Evolutionary conservation across 2,888 invertebrate genomes (phyloP), one percentile per base, ranked within the genome.

Genomic region (Noctua pronuba): DNA sequence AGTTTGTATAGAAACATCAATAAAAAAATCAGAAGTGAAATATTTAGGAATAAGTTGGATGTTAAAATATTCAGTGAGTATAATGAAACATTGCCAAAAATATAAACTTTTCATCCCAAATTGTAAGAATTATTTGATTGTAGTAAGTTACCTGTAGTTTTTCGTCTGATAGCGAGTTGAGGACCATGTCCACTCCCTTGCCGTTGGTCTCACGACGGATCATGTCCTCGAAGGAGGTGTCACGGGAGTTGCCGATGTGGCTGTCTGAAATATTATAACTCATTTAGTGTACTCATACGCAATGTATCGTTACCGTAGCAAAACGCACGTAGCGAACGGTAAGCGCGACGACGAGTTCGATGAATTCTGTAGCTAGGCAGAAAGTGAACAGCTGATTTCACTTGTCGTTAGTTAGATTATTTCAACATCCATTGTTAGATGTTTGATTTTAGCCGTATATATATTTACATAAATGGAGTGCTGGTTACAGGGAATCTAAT

Each of bases 131-230:
- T 58, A 35, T 52, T 65, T 64, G 7, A 18, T 49, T n/a, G 1
- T 35, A 41, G 16, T 5, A 24, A 64, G 11, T 70, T 88, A 96
- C 98, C 90, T 97, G 97, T 0, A 99, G 97, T 94, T 99, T 99
- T 67, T 99, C 99, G 90, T 99, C 99, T 0, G 99, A 98, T 65
- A 99, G 95, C 0, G 99, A 99, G 94, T 99, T 99, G 13, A 99
- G 95, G 24, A 99, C 98, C 73, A 99, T 95, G 91, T 99, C 98
- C 0, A 99, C 99, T 58, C 99, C 99, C 87, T 97, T 97, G 21
- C 99, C 99, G 13, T 98, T 97, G 0, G 99, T 99, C 90, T 98
- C 97, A 68, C 97, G 97, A 88, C 98, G 97, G 75, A 99, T 97
- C 97, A 99, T 98, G 85, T 98, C 97, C 93, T 99, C 99, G 93